Percentiles rank a stretch among this genome's conserved stretches.
Evolutionary conservation across 2,113 vertebrate species (phyloP).

Genomic region (Eudorcas thomsonii): DNA sequence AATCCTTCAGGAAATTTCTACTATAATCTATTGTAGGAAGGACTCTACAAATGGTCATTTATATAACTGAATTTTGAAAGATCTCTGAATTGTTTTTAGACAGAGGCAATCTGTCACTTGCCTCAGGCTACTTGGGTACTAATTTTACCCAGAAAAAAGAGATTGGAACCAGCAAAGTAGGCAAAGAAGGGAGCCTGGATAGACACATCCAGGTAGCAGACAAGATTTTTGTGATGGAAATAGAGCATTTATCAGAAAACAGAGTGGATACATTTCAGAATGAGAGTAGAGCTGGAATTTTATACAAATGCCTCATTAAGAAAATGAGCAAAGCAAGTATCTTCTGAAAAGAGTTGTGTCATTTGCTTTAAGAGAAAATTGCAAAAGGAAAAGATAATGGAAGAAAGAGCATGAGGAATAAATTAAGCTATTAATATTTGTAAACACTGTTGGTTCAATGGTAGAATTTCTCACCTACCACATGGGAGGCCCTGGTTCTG

Average conservation of each 20-base stretch:
- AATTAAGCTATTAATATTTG: neutral
- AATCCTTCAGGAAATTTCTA: neutral
- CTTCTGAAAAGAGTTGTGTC: neutral
- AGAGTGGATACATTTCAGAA: neutral
- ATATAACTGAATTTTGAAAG: neutral
- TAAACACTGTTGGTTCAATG: neutral
- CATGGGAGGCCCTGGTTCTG: neutral
- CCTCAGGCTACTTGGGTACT: neutral
- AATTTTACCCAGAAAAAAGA: neutral
- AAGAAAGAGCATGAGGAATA: neutral
- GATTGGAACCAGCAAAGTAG: neutral
- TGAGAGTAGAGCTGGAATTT: neutral
- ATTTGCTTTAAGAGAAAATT: neutral
- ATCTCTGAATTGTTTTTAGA: neutral
- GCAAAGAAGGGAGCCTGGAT: rapidly evolving
- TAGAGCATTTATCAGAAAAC: neutral
- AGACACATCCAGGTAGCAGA: neutral
- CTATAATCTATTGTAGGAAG: neutral
- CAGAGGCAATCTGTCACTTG: neutral
- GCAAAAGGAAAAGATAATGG: neutral
- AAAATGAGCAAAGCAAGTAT: neutral
- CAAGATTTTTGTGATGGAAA: neutral
- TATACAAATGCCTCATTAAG: neutral
- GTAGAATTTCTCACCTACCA: neutral
- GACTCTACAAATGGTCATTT: neutral